Evolutionary conservation across 2,113 vertebrate genomes (phyloP).

Genomic region (Oryzias curvinotus): DNA sequence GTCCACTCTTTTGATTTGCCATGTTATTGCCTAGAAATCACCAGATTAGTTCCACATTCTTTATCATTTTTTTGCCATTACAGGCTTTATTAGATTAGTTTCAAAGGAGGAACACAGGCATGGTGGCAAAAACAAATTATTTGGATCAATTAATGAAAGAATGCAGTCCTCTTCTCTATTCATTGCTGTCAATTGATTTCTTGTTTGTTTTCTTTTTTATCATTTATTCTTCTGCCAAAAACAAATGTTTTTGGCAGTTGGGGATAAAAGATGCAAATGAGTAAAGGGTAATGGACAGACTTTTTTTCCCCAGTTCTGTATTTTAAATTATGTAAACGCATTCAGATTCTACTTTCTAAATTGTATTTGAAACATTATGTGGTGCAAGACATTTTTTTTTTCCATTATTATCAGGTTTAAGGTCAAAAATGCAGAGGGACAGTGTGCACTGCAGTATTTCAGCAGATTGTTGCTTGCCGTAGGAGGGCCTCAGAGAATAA

Average conservation of each 20-base stretch:
- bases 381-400: background rate
- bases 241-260: slow-evolving; percentile 7
- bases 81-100: slow-evolving; percentile 33
- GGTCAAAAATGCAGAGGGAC: slow-evolving; percentile 30
- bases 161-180: slow-evolving; percentile 9
- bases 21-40: slow-evolving; percentile 56
- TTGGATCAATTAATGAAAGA: slow-evolving; percentile 6
- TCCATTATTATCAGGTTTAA: slow-evolving; percentile 14
- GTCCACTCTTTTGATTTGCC: slow-evolving; percentile 55
- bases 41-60: slow-evolving; percentile 34
- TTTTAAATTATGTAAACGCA: background rate
- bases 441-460: slow-evolving; percentile 36
- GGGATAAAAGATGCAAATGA: background rate
- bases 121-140: slow-evolving; percentile 9
- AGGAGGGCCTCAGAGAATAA: slow-evolving; percentile 18
- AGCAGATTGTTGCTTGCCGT: slow-evolving; percentile 34
- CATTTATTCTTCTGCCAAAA: slow-evolving; percentile 1
- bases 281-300: background rate
- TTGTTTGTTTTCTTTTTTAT: background rate
- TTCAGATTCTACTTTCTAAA: background rate
- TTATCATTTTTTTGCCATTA: slow-evolving; percentile 14
- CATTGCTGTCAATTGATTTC: slow-evolving; percentile 7
- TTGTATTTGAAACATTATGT: background rate
- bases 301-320: background rate
- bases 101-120: slow-evolving; percentile 7